Evolutionary conservation across 2,113 vertebrate genomes (phyloP).

Genomic region (Ictidomys tridecemlineatus): DNA sequence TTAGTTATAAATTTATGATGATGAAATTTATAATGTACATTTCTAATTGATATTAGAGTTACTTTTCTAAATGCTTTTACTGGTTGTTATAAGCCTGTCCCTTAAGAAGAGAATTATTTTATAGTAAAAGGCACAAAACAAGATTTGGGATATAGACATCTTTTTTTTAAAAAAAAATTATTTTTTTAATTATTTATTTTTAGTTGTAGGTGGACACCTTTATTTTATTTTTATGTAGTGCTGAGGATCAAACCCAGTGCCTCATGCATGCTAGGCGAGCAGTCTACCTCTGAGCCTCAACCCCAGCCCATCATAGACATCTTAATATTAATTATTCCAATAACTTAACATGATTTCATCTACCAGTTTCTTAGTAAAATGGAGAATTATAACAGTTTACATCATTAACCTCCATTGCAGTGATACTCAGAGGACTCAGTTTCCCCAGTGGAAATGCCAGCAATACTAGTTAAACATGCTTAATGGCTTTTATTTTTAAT

Average conservation of each 20-base stretch:
- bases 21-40: slow-evolving; percentile 33
- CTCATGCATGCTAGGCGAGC: too few species aligned
- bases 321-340: not conserved
- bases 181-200: too few species aligned
- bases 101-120: not conserved
- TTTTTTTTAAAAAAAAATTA: not conserved
- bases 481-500: slow-evolving; percentile 59
- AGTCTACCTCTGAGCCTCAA: too few species aligned
- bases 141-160: not conserved
- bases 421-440: not conserved
- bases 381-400: slow-evolving; percentile 18
- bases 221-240: too few species aligned
- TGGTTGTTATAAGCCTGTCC: not conserved
- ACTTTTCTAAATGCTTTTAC: slow-evolving; percentile 47
- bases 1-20: slow-evolving; percentile 42
- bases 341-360: slow-evolving; percentile 36
- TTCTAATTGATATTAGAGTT: slow-evolving; percentile 42
- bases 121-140: slow-evolving; percentile 47
- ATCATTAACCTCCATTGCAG: not conserved
- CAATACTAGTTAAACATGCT: not conserved
- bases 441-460: not conserved
- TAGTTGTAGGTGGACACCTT: too few species aligned
- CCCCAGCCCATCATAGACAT: not conserved
- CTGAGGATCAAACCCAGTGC: too few species aligned
- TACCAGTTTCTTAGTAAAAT: slow-evolving; percentile 41